Percentiles rank a stretch among this genome's conserved stretches.
Conservation (phyloP, 2,888 invertebrate species). For the Drosophila siamana region DNA sequence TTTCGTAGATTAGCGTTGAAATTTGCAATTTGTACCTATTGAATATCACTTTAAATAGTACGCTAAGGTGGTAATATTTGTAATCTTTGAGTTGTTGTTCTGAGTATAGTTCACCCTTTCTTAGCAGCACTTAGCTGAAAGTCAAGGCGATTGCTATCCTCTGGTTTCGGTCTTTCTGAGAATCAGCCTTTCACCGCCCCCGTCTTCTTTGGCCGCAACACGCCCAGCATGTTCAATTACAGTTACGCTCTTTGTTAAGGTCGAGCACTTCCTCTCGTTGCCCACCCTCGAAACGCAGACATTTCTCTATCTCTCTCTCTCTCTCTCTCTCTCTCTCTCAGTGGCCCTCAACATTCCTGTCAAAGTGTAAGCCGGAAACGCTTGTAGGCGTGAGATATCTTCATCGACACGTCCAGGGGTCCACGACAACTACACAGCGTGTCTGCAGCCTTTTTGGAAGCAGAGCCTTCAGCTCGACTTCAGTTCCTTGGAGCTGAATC, state of each 20-base stretch:
- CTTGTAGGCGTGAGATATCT: conserved; percentile 80
- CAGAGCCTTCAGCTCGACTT: conserved; percentile 32
- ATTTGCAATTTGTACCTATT: no score
- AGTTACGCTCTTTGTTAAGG: conserved; percentile 59
- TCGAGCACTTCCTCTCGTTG: conserved; percentile 54
- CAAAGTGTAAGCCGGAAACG: conserved; percentile 78
- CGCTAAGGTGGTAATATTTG: no score
- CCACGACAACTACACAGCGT: conserved; percentile 23
- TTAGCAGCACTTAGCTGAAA: not conserved
- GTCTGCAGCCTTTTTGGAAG: conserved; percentile 54
- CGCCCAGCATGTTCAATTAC: conserved; percentile 55
- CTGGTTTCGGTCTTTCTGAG: conserved; percentile 25
- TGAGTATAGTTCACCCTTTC: not conserved
- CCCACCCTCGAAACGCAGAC: conserved; percentile 1
- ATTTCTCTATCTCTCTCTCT: not conserved
- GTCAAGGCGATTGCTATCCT: conserved; percentile 10
- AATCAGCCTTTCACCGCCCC: conserved; percentile 6
- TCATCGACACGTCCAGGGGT: conserved; percentile 47
- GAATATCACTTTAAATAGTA: no score
- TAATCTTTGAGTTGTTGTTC: not conserved
- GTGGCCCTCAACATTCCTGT: no score
- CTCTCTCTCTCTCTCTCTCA: conserved; percentile 22
- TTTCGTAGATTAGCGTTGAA: no score
- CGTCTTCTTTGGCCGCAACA: conserved; percentile 31
- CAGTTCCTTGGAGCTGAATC: conserved; percentile 36